phyloP scores from a whole-genome alignment of 2,888 invertebrate genomes.

The Leucophora obtusa region DNA sequence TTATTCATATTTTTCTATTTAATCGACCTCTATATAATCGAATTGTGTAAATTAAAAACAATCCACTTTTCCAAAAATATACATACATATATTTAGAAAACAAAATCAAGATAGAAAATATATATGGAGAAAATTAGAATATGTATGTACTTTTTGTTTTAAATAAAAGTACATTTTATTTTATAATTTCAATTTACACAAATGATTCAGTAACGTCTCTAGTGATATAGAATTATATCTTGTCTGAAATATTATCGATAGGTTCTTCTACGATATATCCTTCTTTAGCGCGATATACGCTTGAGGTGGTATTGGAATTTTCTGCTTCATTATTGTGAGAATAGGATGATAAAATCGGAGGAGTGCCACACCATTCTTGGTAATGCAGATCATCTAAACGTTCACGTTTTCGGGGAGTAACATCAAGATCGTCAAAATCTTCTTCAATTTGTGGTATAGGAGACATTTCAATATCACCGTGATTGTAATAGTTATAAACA shows the following conservation, averaged over 20 bases:
- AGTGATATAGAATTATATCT: neutral
- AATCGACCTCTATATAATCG: no score
- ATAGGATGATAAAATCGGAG: neutral
- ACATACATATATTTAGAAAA: no score
- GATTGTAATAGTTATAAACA: constrained; percentile 46
- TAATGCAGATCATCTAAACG: constrained; percentile 47
- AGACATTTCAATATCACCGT: constrained; percentile 37
- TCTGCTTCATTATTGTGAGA: neutral
- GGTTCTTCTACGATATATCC: constrained; percentile 75
- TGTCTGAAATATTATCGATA: constrained; percentile 50
- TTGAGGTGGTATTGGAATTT: neutral
- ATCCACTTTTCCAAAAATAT: no score
- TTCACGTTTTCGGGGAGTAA: constrained; percentile 63
- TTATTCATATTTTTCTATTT: no score
- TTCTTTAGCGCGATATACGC: constrained; percentile 68
- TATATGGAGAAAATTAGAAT: no score
- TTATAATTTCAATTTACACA: no score
- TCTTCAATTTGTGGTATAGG: constrained; percentile 51
- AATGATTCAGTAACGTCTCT: neutral
- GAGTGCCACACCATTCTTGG: neutral
- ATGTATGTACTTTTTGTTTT: no score
- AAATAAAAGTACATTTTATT: constrained; percentile 9
- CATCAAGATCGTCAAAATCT: constrained; percentile 49
- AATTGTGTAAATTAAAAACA: no score
- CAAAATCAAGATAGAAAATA: no score